phyloP scores from a whole-genome alignment of 2,888 invertebrate species.

The Scaptomyza parva region DNA sequence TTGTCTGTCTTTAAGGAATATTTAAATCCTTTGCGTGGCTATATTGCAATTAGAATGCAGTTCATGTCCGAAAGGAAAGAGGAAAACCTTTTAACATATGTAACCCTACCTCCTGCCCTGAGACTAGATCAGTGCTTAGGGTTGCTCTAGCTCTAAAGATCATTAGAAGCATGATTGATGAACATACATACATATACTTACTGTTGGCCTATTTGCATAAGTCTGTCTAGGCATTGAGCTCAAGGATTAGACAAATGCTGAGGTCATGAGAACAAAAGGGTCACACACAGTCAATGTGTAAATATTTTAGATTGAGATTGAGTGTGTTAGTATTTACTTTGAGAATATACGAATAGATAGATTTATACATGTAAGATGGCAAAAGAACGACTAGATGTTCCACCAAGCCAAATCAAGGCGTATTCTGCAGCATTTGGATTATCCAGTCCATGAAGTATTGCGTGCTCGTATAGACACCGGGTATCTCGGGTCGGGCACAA shows the following conservation, averaged over 20 bases:
- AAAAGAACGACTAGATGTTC: constrained; percentile 14
- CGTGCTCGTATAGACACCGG: constrained; percentile 88
- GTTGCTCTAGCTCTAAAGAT: constrained; percentile 38
- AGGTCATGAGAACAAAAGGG: constrained; percentile 62
- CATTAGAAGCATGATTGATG: constrained; percentile 75
- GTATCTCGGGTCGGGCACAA: constrained; percentile 87
- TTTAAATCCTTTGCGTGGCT: constrained; percentile 38
- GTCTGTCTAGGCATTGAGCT: constrained; percentile 21
- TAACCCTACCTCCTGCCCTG: constrained; percentile 1
- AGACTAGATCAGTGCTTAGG: constrained; percentile 20
- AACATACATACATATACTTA: constrained; percentile 2
- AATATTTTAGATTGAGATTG: constrained; percentile 10
- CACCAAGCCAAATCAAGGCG: constrained; percentile 39
- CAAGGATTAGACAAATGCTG: constrained; percentile 47
- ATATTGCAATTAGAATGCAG: constrained; percentile 65
- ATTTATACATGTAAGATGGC: background rate
- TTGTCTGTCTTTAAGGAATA: background rate
- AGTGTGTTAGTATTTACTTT: constrained; percentile 29
- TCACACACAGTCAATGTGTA: constrained; percentile 27
- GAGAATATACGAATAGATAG: constrained; percentile 12
- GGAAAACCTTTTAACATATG: constrained; percentile 35
- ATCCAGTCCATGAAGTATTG: constrained; percentile 88
- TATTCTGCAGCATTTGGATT: constrained; percentile 79
- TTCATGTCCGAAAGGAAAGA: constrained; percentile 51
- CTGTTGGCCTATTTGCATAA: constrained; percentile 64